Base-by-base conservation (phyloP, 1,140 invertebrate species). In the Drosophila seguyi region DNA sequence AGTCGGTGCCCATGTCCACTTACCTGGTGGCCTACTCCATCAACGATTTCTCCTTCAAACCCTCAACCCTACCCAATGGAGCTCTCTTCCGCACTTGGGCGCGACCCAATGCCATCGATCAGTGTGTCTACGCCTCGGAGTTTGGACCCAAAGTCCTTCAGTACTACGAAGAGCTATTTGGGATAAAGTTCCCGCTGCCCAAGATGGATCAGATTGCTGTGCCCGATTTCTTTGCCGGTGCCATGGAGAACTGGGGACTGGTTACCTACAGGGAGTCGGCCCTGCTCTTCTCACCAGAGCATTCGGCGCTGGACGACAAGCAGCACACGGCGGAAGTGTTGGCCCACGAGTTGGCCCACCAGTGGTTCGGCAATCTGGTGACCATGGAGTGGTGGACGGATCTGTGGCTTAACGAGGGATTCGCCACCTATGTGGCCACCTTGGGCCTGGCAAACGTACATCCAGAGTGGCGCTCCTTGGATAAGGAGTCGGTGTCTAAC, bases 331-430 rank as follows among this genome's bases (percentile, higher is more conserved):
- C 95, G 3, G 22, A 47, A 10, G 22, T 47, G 4, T 2, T 47
- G 45, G 45, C 45, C 16, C 45, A 47, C 14, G 45, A 47, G 22
- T 5, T 47, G 45, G 45, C 45, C 7, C 45, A 47, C 4, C 45
- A 47, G 7, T 47, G 45, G 45, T 47, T 47, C 1, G 45, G 45
- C 14, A 47, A 47, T 0, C 2, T 47, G 22, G 45, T 47, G 0
- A 47, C 45, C 45, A 47, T 47, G 45, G 8, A 47, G 14, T 47
- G 96, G 96, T 97, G 96, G 96, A 94, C 94, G 5, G 96, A 98
- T 92, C 92, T 98, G 0, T 98, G 97, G 97, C 93, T 98, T 0
- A 98, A 97, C 91, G 97, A 98, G 92, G 97, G 97, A 8, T 97
- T 98, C 86, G 97, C 97, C 4, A 96, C 96, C 0, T 97, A 95